Evolutionary conservation across 2,888 invertebrate genomes (phyloP).

Genomic region (Amphipyra berbera): DNA sequence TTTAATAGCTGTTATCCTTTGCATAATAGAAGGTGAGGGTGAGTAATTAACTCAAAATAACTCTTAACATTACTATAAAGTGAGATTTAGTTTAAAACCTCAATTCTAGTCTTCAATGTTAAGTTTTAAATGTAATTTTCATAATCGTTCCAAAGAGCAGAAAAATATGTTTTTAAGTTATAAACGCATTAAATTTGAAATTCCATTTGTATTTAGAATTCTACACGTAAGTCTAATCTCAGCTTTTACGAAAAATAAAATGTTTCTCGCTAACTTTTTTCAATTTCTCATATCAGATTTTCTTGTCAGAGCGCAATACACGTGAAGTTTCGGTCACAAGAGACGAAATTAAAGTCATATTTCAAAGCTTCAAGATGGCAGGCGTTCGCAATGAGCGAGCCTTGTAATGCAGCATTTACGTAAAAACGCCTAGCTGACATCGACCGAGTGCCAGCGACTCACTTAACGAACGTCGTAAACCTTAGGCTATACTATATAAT

Average conservation of each 20-base stretch:
- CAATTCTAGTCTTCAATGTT: no score
- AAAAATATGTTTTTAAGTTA: slow-evolving; percentile 9
- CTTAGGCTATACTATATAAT: not conserved
- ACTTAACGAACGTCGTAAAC: slow-evolving; percentile 28
- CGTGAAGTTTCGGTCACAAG: slow-evolving; percentile 63
- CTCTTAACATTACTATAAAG: no score
- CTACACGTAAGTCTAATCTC: slow-evolving; percentile 25
- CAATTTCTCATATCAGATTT: slow-evolving; percentile 65
- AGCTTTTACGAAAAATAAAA: slow-evolving; percentile 18
- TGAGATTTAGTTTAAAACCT: no score
- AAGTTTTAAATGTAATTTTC: slow-evolving; percentile 1
- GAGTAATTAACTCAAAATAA: no score
- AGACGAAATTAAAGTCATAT: slow-evolving; percentile 71
- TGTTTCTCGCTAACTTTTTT: slow-evolving; percentile 45
- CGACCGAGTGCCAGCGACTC: slow-evolving; percentile 30
- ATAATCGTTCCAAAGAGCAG: not conserved
- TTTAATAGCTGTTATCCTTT: no score
- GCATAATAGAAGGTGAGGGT: no score
- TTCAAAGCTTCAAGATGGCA: slow-evolving; percentile 59
- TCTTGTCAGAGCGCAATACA: slow-evolving; percentile 57
- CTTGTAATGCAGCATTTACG: slow-evolving; percentile 52
- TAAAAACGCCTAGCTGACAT: slow-evolving; percentile 38
- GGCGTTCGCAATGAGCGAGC: slow-evolving; percentile 30
- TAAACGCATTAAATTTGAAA: slow-evolving; percentile 22
- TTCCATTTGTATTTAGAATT: slow-evolving; percentile 30